phyloP scores from a whole-genome alignment of 2,888 invertebrate genomes.

The Lasiommata megera region DNA sequence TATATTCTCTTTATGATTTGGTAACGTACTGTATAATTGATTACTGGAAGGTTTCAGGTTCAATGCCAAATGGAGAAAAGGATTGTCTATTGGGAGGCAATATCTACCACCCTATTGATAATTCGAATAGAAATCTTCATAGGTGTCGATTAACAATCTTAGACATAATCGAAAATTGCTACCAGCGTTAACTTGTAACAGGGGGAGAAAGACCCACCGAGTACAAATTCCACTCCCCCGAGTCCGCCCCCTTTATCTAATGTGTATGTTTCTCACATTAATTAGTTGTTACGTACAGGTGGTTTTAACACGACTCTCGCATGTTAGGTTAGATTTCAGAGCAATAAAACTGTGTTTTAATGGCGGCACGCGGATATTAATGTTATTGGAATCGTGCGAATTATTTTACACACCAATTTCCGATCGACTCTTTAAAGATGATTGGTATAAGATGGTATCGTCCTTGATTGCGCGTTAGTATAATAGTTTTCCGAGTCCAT shows the following conservation, averaged over 20 bases:
- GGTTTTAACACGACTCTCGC: conserved; percentile 13
- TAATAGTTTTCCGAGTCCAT: conserved; percentile 2
- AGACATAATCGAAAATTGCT: no score
- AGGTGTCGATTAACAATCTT: no score
- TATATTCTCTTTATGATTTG: no score
- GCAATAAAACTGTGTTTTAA: conserved; percentile 18
- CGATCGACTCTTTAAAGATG: conserved; percentile 16
- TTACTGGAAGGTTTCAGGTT: no score
- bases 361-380: conserved; percentile 22
- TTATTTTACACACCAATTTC: conserved; percentile 27
- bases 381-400: conserved; percentile 28
- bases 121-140: no score
- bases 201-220: not conserved
- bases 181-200: no score
- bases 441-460: conserved; percentile 3
- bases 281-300: conserved; percentile 34
- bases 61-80: no score
- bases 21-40: no score
- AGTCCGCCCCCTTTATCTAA: not conserved
- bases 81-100: no score
- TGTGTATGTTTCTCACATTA: conserved; percentile 38
- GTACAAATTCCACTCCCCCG: not conserved
- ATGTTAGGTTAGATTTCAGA: conserved; percentile 1
- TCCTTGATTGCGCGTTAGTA: conserved; percentile 15
- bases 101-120: no score